Conservation (phyloP, 2,888 invertebrate species). For the Hesperia comma region DNA sequence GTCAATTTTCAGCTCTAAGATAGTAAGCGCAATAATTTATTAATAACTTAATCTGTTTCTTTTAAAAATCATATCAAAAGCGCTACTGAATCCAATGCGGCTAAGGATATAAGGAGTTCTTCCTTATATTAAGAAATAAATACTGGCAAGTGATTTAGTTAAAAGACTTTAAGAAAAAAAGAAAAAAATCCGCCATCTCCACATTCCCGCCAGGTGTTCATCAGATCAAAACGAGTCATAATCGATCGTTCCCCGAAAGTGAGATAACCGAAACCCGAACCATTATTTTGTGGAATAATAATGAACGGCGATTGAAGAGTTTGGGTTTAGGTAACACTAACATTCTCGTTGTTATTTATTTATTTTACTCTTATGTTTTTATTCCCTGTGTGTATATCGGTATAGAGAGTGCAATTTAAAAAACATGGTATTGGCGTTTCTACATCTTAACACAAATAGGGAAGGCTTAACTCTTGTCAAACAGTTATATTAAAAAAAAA, state of each 20-base stretch:
- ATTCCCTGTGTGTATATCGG: background rate
- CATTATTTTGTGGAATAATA: conserved; percentile 74
- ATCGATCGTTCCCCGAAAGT: conserved; percentile 66
- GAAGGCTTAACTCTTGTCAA: too few species aligned
- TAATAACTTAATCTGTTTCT: too few species aligned
- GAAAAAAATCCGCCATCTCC: conserved; percentile 15
- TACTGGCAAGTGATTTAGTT: background rate
- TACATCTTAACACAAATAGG: too few species aligned
- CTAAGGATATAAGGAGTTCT: too few species aligned
- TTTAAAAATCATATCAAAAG: too few species aligned
- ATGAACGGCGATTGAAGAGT: conserved; percentile 68
- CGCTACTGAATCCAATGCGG: too few species aligned
- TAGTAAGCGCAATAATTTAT: too few species aligned
- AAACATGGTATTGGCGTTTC: too few species aligned
- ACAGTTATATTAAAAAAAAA: too few species aligned
- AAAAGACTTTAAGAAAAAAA: background rate
- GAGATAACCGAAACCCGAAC: conserved; percentile 68
- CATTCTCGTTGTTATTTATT: conserved; percentile 1
- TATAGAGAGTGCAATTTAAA: too few species aligned
- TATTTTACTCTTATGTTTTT: background rate
- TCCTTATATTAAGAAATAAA: background rate
- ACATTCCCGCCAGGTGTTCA: conserved; percentile 44
- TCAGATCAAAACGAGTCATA: conserved; percentile 61
- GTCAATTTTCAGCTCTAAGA: too few species aligned
- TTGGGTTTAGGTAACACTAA: conserved; percentile 40